Percentiles rank a stretch among this genome's conserved stretches.
These are phyloP conservation scores for Tragulus kanchil DNA, from an alignment of 2,113 vertebrate species.

Conservation along the genomic window DNA sequence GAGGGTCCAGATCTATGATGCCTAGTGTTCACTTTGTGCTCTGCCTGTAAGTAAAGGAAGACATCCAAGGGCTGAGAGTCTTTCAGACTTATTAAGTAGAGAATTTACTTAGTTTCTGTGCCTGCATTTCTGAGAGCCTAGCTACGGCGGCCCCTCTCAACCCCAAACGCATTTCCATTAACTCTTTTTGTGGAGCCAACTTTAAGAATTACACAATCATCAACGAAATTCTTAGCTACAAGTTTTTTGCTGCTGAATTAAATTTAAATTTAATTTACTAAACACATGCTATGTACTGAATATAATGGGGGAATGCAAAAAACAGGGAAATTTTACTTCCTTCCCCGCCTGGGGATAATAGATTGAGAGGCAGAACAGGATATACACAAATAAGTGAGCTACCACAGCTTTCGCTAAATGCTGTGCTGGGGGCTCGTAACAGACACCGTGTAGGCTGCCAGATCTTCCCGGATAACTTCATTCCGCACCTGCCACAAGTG, in stretches of 20 bases:
- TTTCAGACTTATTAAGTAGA: background rate
- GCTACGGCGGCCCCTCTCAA: background rate
- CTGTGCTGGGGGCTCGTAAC: accelerated
- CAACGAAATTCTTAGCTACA: background rate
- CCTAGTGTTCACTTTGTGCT: background rate
- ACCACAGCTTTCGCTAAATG: background rate
- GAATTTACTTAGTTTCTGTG: background rate
- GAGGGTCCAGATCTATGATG: background rate
- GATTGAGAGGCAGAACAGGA: background rate
- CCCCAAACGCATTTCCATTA: background rate
- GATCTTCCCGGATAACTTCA: background rate
- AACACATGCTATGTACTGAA: background rate
- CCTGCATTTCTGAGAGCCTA: background rate
- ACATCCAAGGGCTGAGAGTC: background rate
- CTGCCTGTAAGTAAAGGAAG: background rate
- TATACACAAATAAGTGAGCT: background rate
- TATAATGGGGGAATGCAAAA: background rate
- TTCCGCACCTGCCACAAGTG: background rate
- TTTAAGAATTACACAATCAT: background rate
- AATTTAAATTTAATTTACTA: background rate
- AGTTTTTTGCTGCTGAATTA: background rate
- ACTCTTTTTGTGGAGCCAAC: background rate
- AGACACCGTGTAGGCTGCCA: background rate
- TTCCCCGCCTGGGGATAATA: background rate
- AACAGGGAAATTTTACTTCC: background rate